Conservation (phyloP, 2,113 vertebrate species). For the Brachypteracias leptosomus region DNA sequence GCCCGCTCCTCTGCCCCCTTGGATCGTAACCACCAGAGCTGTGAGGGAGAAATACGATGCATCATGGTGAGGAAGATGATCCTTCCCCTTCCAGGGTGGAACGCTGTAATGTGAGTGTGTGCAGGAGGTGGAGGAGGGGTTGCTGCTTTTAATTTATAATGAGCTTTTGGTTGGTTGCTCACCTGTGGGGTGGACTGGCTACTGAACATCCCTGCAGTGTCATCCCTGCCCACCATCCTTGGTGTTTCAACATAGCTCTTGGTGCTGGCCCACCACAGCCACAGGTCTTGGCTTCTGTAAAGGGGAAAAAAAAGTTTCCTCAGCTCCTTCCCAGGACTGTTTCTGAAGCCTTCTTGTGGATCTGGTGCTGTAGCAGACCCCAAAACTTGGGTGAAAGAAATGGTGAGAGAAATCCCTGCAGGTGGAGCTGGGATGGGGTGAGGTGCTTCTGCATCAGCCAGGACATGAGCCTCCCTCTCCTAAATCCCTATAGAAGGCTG, state of each 20-base stretch:
- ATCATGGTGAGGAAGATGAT: neutral
- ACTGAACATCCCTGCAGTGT: neutral
- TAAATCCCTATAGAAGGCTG: neutral
- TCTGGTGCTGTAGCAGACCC: neutral
- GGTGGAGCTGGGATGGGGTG: neutral
- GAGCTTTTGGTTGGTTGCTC: neutral
- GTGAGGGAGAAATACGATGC: neutral
- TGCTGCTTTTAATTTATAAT: slow-evolving; percentile 32
- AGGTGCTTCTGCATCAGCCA: neutral
- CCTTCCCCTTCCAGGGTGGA: neutral
- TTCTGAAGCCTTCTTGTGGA: neutral
- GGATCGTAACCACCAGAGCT: neutral
- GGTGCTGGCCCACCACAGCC: neutral
- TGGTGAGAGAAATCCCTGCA: neutral
- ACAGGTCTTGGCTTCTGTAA: neutral
- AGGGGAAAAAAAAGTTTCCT: neutral
- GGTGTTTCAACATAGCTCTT: neutral
- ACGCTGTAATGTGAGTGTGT: neutral
- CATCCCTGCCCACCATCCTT: neutral
- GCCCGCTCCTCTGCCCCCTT: neutral
- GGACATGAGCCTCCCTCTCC: neutral
- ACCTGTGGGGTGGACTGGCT: neutral
- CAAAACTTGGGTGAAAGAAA: neutral
- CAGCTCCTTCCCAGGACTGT: neutral
- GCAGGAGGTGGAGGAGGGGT: neutral